phyloP scores from a whole-genome alignment of 2,888 invertebrate genomes.

The Drosophila paramelanica region DNA sequence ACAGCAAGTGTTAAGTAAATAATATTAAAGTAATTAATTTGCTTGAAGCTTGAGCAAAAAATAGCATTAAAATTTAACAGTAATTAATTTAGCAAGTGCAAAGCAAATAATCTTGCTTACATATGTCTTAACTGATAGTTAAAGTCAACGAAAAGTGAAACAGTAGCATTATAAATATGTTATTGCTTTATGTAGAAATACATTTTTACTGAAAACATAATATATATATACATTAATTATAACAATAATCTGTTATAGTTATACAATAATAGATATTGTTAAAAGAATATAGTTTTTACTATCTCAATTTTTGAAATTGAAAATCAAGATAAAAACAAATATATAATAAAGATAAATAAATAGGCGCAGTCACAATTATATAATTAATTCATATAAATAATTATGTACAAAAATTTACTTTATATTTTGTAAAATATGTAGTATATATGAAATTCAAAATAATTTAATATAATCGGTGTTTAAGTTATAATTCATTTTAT shows the following conservation, averaged over 20 bases:
- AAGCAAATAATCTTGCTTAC: conserved; percentile 26
- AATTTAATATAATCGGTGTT: no score
- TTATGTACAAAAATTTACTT: no score
- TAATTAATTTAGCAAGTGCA: conserved; percentile 38
- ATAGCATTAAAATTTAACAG: conserved; percentile 11
- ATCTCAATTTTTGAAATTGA: neutral
- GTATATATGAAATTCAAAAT: no score
- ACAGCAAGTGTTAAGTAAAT: conserved; percentile 20
- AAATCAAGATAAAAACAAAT: neutral
- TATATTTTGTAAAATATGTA: no score
- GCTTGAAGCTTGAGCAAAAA: neutral
- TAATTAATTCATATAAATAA: no score
- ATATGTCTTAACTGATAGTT: conserved; percentile 16
- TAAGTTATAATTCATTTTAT: no score
- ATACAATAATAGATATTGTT: no score
- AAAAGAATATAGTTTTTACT: no score
- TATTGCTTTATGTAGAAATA: neutral
- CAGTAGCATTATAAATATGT: neutral
- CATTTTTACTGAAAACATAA: neutral
- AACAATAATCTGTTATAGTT: no score
- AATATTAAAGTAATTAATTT: conserved; percentile 4
- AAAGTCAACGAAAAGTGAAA: neutral
- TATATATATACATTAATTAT: no score
- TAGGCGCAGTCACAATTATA: no score
- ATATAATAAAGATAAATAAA: no score